phyloP scores from a whole-genome alignment of 2,888 invertebrate genomes.

The Oasisia sp. region DNA sequence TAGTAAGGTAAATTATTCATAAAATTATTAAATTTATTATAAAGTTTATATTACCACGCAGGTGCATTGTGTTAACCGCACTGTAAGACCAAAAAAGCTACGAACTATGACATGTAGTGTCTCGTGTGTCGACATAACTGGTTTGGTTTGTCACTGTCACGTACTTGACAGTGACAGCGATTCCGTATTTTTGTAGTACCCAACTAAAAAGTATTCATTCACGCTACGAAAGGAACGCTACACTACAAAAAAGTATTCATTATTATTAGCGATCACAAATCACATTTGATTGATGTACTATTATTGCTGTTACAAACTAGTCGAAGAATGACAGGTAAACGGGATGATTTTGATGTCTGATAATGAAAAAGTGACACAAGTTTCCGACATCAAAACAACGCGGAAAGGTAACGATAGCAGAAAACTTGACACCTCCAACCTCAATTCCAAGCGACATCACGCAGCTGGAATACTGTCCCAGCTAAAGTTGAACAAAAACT shows the following conservation, averaged over 20 bases:
- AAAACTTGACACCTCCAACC: background rate
- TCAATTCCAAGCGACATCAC: background rate
- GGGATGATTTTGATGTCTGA: background rate
- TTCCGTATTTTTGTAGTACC: background rate
- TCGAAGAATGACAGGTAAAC: background rate
- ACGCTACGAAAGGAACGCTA: background rate
- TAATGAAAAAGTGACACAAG: background rate
- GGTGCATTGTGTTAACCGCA: no score
- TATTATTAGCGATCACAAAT: background rate
- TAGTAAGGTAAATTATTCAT: no score
- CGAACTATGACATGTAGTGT: no score
- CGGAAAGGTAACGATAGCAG: background rate
- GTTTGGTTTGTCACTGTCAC: no score
- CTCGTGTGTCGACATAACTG: no score
- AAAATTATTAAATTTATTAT: no score
- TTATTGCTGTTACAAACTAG: background rate
- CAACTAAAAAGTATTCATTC: background rate
- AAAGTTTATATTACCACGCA: no score
- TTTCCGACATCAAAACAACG: background rate
- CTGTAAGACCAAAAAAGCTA: no score
- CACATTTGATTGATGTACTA: background rate
- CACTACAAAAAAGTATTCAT: background rate
- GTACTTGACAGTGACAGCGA: background rate
- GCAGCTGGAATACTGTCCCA: background rate
- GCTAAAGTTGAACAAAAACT: background rate